Percentiles rank a stretch among this genome's conserved stretches.
Conservation (phyloP, 2,797 vertebrate species). For the Rhadinocentrus ornatus region DNA sequence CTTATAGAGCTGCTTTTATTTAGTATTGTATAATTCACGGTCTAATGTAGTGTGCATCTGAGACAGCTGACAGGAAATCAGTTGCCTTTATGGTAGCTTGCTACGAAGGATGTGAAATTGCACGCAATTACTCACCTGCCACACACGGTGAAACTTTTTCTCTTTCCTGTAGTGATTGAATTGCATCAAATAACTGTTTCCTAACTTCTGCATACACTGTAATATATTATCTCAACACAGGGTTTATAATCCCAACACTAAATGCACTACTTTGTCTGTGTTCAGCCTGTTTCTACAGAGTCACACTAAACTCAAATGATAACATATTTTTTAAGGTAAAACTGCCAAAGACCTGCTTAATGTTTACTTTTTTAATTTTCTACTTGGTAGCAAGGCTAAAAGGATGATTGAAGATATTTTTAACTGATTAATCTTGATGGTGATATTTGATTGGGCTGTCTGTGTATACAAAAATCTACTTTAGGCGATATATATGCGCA, state of each 20-base stretch:
- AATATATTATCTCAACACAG: conserved; percentile 7
- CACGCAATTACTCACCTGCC: conserved; percentile 53
- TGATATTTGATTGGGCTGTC: too few species aligned
- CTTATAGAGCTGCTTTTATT: conserved; percentile 28
- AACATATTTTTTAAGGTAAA: too few species aligned
- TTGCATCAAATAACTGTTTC: conserved; percentile 40
- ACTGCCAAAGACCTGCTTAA: not conserved
- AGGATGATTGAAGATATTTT: too few species aligned
- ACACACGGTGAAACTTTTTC: conserved; percentile 14
- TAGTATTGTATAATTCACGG: conserved; percentile 24
- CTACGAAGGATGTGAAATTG: conserved; percentile 73
- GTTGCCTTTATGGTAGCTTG: conserved; percentile 53
- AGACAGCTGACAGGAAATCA: conserved; percentile 71
- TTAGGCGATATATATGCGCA: too few species aligned
- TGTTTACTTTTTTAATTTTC: too few species aligned
- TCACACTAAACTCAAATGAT: not conserved
- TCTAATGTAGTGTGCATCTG: conserved; percentile 30
- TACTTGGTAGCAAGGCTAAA: too few species aligned
- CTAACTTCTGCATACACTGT: conserved; percentile 9
- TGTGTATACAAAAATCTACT: too few species aligned
- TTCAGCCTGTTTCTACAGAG: not conserved
- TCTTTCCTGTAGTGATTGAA: conserved; percentile 54
- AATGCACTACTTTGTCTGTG: not conserved
- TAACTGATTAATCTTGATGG: too few species aligned
- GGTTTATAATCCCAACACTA: conserved; percentile 3